phyloP scores from a whole-genome alignment of 2,113 vertebrate species.

The Choloepus hoffmanni region DNA sequence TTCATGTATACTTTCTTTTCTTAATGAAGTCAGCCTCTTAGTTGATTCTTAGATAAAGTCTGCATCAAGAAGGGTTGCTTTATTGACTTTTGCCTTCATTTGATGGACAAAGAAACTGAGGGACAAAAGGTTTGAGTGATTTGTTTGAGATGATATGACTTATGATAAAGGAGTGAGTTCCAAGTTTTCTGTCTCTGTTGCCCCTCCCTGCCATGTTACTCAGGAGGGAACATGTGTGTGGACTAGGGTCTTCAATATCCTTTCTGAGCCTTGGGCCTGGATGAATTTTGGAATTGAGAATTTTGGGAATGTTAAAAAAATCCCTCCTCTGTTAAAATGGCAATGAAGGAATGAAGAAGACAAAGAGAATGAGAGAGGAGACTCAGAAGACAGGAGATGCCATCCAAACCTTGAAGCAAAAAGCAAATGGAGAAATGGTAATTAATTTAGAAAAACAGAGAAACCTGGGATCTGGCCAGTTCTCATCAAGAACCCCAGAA shows the following conservation, averaged over 20 bases:
- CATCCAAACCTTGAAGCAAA: not conserved
- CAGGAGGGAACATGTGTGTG: not conserved
- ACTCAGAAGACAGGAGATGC: not conserved
- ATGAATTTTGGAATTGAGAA: not conserved
- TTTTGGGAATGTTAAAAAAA: not conserved
- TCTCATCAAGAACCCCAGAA: not conserved
- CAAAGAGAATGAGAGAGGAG: not conserved
- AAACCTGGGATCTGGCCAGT: not conserved
- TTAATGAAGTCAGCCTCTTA: not conserved
- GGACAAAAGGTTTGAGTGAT: not conserved
- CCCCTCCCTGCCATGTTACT: not conserved
- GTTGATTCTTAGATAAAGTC: conserved; percentile 40
- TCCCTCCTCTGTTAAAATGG: not conserved
- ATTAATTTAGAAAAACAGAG: not conserved
- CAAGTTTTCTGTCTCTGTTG: not conserved
- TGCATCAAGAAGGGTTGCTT: not conserved
- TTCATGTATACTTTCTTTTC: not conserved
- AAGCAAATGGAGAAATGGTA: not conserved
- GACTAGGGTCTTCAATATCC: not conserved
- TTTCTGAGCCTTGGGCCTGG: not conserved
- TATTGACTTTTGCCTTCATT: conserved; percentile 24
- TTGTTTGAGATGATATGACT: conserved; percentile 1
- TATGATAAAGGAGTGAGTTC: not conserved
- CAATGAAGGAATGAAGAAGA: not conserved
- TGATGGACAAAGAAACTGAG: conserved; percentile 3